Evolutionary conservation across 2,797 vertebrate genomes (phyloP), one percentile per base, ranked within the genome.

Genomic region (Syngnathus rostellatus): DNA sequence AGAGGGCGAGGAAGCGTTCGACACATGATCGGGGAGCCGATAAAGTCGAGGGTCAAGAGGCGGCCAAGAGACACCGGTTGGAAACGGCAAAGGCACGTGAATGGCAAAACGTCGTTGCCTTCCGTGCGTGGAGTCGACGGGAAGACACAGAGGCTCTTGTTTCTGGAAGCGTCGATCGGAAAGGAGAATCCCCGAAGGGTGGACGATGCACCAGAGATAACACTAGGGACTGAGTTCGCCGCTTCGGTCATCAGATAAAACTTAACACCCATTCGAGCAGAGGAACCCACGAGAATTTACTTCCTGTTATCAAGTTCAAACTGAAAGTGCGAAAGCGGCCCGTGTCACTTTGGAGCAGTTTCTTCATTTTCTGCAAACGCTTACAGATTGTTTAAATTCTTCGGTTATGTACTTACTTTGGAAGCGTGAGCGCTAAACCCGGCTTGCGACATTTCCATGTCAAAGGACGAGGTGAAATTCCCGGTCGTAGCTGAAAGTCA

Each of bases 381-480:
- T 25, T 25, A 25, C 25, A 25, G 25, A 25, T 2, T 25, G 2
- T 25, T 3, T 12, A 55, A 21, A 54, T 25, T 6, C 10, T 10
- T 54, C 14, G 21, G 5, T 10, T 38, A 58, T 16, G 6, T 50
- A 75, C 83, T 82, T 91, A 98, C 97, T 90, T 92, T 90, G 53
- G 93, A 93, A 19, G 92, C 91, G 73, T 99, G 96, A 63, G 92
- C 94, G 68, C 97, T 98, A 76, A 99, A 97, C 37, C 96, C 97
- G 11, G 93, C 87, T 79, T 99, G 97, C 68, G 96, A 96, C 96
- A 98, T 97, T 87, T 99, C 96, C 96, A 98, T 95, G 84, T 92
- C 92, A 79, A 97, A 98, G 11, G 94, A 96, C 1, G 93, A 90
- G 2, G 97, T 94, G 69, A 88, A 89, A 4, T 94, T 92, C 65